Base-by-base conservation (phyloP, 1,140 invertebrate species). In the Zaprionus kolodkinae region DNA sequence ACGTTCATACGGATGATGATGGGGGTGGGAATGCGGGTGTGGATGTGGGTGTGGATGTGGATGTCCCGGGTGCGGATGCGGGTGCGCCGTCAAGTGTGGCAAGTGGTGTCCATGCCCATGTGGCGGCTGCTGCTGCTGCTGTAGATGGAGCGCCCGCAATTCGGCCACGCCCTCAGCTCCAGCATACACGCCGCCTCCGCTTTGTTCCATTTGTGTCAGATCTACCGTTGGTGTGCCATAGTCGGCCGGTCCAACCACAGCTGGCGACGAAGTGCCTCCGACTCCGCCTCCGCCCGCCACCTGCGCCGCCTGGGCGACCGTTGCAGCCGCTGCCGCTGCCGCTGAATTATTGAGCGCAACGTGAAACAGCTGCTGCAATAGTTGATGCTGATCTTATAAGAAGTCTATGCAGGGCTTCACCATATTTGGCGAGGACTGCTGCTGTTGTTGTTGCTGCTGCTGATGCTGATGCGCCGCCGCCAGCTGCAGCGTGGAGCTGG, bases 371-470 rank as follows among this genome's bases (percentile, higher is more conserved):
- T 92, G 91, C 79, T 92, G 87, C 85, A 92, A 77, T 60, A 92
- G 78, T 72, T 92, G 91, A 82, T 92, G 91, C 80, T 92, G 91
- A 91, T 92, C 92, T 92, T 92, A 92, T 92, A 92, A 92, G 75
- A 91, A 92, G 52, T 92, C 92, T 76, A 92, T 92, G 72, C 92
- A 92, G 17, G 92, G 92, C 62, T 92, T 92, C 10, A 92, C 88
- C n/a, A 92, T 81, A 72, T 78, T 86, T 65, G 86, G 77, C 69
- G 92, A 91, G 21, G 82, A 87, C 55, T 91, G 82, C n/a, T 92
- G 88, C 9, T 90, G 89, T 0, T 78, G 76, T 0, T 71, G 68
- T 15, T 81, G 83, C 15, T 81, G 79, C 6, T 71, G 60, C 12
- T 56, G 82, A 17, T 84, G 81, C 36, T 86, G 81, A 21, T 91